Evolutionary conservation across 92 coral and sea anemone species (phyloP).

Genomic region (Palythoa grandis): DNA sequence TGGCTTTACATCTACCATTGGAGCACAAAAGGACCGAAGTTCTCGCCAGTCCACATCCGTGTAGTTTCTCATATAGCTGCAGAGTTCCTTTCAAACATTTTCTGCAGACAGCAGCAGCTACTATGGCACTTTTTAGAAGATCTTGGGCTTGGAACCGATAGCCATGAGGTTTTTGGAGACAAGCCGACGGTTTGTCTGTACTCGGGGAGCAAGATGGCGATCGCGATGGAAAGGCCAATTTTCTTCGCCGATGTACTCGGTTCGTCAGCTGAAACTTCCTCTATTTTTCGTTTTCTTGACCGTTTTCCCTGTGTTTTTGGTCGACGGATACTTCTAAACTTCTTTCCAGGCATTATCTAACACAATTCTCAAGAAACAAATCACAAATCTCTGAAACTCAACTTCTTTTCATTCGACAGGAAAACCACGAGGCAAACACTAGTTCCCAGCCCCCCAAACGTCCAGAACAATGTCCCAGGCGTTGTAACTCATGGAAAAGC

Average conservation of each 20-base stretch:
- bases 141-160: constrained; percentile 50
- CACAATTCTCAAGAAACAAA: background rate
- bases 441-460: background rate
- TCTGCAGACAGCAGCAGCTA: background rate
- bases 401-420: background rate
- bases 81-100: constrained; percentile 29
- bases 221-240: constrained; percentile 13
- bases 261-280: constrained; percentile 21
- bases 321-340: constrained; percentile 40
- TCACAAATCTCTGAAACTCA: background rate
- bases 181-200: background rate
- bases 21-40: constrained; percentile 48
- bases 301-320: constrained; percentile 44
- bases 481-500: background rate
- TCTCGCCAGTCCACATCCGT: constrained; percentile 55
- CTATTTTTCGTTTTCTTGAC: constrained; percentile 29
- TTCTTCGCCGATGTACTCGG: constrained; percentile 52
- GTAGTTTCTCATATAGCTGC: constrained; percentile 35
- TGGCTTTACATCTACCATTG: constrained; percentile 42
- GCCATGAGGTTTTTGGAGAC: constrained; percentile 22
- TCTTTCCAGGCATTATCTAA: constrained; percentile 29
- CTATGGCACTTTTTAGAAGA: background rate
- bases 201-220: background rate
- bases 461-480: background rate
- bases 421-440: background rate